phyloP scores from a whole-genome alignment of 2,113 vertebrate species.

The human region DNA sequence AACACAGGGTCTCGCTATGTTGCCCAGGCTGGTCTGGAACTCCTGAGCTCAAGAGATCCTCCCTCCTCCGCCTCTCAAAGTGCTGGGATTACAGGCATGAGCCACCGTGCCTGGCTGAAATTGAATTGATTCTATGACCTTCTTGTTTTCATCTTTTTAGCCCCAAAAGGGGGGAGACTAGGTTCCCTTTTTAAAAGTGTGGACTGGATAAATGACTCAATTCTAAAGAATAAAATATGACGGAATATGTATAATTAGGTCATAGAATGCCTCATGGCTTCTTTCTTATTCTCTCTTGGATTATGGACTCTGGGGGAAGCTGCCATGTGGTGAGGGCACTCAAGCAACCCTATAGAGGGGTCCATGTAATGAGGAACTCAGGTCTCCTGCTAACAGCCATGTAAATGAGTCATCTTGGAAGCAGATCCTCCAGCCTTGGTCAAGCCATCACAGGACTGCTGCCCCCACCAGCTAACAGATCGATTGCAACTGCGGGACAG shows the following conservation, averaged over 20 bases:
- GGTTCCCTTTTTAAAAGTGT: background rate
- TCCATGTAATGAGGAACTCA: background rate
- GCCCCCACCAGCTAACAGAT: background rate
- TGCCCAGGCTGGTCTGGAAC: no score
- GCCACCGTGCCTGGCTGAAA: no score
- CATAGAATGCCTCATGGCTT: background rate
- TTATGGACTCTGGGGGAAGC: background rate
- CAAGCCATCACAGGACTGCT: background rate
- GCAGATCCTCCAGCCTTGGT: background rate
- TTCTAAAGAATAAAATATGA: background rate
- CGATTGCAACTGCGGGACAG: background rate
- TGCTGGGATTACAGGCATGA: no score
- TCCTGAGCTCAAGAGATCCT: no score
- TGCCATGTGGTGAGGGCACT: background rate
- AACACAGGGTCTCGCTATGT: no score
- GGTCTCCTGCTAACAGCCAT: background rate
- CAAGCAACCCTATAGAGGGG: background rate
- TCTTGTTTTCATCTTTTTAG: background rate
- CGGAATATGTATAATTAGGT: background rate
- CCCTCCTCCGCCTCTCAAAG: no score
- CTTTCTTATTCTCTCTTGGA: background rate
- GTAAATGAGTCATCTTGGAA: background rate
- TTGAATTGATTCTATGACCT: background rate
- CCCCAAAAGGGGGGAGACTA: background rate
- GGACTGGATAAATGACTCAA: background rate